Percentiles rank a stretch among this genome's conserved stretches.
phyloP scores from a whole-genome alignment of 2,797 vertebrate species.

The Pantherophis alleghaniensis region DNA sequence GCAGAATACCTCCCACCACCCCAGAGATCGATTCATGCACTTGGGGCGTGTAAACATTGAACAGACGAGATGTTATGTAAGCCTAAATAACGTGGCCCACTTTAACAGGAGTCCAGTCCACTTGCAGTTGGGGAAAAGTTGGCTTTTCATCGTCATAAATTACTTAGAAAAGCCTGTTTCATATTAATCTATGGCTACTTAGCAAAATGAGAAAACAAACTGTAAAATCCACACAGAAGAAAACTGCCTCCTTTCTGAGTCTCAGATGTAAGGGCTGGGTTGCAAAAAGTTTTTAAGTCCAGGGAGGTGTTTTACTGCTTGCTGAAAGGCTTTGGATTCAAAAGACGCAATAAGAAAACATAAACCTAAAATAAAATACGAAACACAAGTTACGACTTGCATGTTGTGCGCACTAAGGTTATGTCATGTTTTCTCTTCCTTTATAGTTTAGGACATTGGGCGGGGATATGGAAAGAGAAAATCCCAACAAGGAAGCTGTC shows the following conservation, averaged over 20 bases:
- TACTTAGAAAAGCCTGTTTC: too few relatives aligned
- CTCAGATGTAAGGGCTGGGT: too few relatives aligned
- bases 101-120: not conserved
- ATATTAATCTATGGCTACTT: too few relatives aligned
- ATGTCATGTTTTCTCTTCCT: constrained; percentile 9
- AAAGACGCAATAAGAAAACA: not conserved
- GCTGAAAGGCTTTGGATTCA: not conserved
- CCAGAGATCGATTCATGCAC: not conserved
- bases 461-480: constrained; percentile 56
- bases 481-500: constrained; percentile 55
- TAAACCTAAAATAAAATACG: not conserved
- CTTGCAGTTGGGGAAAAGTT: not conserved
- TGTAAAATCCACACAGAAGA: too few relatives aligned
- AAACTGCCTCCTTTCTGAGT: too few relatives aligned
- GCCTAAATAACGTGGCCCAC: not conserved
- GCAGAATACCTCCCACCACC: not conserved
- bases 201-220: too few relatives aligned
- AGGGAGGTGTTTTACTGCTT: not conserved
- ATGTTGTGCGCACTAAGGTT: not conserved
- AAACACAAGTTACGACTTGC: not conserved
- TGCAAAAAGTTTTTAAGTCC: not conserved
- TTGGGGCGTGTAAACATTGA: not conserved
- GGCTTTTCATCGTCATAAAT: not conserved
- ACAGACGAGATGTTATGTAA: not conserved
- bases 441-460: not conserved